phyloP scores from a whole-genome alignment of 64 coral and sea anemone genomes.

The Anthopleura sola region DNA sequence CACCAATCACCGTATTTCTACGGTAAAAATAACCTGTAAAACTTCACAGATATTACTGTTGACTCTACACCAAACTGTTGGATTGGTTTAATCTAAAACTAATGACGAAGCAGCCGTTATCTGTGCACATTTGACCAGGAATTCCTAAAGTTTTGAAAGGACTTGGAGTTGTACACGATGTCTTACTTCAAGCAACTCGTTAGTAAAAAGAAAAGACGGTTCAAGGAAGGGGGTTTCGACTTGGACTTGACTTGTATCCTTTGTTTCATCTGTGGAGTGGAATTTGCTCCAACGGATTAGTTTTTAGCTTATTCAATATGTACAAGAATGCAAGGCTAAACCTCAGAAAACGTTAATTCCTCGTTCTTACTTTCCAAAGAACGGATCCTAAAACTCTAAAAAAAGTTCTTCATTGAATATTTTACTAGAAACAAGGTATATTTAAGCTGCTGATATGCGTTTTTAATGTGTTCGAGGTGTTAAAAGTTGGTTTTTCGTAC shows the following conservation, averaged over 20 bases:
- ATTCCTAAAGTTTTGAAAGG: slow-evolving; percentile 16
- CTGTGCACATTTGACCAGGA: not conserved
- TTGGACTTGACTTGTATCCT: slow-evolving; percentile 98
- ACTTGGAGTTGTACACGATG: slow-evolving; percentile 34
- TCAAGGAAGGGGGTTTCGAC: slow-evolving; percentile 86
- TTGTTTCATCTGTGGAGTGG: not conserved
- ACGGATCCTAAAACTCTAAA: not conserved
- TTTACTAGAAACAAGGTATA: not conserved
- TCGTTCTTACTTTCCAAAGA: not conserved
- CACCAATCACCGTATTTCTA: not conserved
- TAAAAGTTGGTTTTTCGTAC: not conserved
- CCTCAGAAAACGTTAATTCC: not conserved
- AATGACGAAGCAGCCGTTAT: not conserved
- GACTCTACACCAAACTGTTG: not conserved
- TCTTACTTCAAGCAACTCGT: slow-evolving; percentile 93
- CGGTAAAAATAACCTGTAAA: not conserved
- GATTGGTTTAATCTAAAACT: not conserved
- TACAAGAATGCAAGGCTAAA: not conserved
- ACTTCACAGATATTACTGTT: not conserved
- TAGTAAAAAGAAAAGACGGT: slow-evolving; percentile 92
- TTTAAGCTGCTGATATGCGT: not conserved
- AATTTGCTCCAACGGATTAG: not conserved
- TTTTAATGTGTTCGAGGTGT: not conserved
- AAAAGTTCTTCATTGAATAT: not conserved
- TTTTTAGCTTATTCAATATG: not conserved